Evolutionary conservation across 2,113 vertebrate species (phyloP).

Genomic region (Myrmecophaga tridactyla): DNA sequence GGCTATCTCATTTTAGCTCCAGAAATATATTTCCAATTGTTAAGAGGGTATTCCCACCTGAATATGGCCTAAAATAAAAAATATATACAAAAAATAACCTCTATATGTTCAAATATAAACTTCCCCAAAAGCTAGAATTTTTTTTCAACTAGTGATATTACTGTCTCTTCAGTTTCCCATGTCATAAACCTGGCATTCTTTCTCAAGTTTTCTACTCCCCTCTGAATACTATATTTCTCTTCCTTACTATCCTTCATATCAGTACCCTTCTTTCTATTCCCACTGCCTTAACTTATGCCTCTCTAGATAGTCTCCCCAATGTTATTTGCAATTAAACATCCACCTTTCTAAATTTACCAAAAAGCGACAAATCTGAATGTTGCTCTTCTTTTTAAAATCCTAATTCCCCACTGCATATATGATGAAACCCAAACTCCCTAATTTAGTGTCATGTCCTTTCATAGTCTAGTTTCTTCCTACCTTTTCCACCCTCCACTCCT

Average conservation of each 20-base stretch:
- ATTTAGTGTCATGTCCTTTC: background rate
- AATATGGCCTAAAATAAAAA: background rate
- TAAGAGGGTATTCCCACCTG: background rate
- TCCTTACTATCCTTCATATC: background rate
- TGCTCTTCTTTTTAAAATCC: background rate
- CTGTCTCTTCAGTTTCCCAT: background rate
- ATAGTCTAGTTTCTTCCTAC: background rate
- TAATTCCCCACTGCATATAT: background rate
- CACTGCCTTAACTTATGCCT: background rate
- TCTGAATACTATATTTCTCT: no score
- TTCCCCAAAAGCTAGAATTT: background rate
- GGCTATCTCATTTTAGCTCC: background rate
- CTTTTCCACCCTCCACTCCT: background rate
- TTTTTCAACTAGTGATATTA: background rate
- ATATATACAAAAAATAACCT: background rate
- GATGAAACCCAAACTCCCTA: background rate
- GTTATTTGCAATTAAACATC: background rate
- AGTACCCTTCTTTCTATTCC: background rate
- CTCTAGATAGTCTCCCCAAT: background rate
- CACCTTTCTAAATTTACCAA: background rate
- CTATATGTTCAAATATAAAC: background rate
- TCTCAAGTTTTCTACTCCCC: background rate
- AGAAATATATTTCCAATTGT: background rate
- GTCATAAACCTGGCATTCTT: background rate
- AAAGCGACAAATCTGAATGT: background rate